Conservation (phyloP, 2,888 invertebrate genomes). For the Catocala fraxini region DNA sequence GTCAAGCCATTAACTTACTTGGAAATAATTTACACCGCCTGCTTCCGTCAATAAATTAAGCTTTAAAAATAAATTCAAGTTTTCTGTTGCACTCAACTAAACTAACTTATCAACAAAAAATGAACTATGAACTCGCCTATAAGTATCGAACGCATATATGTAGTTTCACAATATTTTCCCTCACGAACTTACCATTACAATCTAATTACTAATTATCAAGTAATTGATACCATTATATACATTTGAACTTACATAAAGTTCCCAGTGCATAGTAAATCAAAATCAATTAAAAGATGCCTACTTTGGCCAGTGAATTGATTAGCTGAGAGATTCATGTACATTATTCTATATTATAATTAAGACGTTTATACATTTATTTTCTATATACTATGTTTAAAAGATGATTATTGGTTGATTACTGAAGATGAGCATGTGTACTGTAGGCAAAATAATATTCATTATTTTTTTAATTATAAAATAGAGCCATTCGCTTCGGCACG, state of each 20-base stretch:
- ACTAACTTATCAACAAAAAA: no score
- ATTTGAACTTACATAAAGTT: slow-evolving; percentile 23
- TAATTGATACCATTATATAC: not conserved
- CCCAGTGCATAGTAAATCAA: slow-evolving; percentile 51
- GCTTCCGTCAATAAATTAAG: no score
- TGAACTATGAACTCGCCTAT: no score
- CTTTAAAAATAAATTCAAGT: no score
- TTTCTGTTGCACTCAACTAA: no score
- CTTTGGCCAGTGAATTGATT: slow-evolving; percentile 50
- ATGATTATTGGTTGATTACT: slow-evolving; percentile 58
- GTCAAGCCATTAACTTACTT: no score
- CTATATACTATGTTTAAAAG: slow-evolving; percentile 39
- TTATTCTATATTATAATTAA: slow-evolving; percentile 60
- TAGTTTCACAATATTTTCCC: slow-evolving; percentile 13
- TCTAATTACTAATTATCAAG: slow-evolving; percentile 11
- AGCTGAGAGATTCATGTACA: slow-evolving; percentile 59
- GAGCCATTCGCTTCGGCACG: no score
- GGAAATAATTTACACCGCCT: no score
- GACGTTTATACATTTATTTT: slow-evolving; percentile 55
- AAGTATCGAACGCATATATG: not conserved
- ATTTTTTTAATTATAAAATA: no score
- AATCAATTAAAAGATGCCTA: slow-evolving; percentile 57
- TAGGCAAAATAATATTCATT: slow-evolving; percentile 3
- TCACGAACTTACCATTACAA: slow-evolving; percentile 20
- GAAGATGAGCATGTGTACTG: slow-evolving; percentile 38